Conservation (phyloP, 64 coral and sea anemone species). For the Stichodactyla mertensii region DNA sequence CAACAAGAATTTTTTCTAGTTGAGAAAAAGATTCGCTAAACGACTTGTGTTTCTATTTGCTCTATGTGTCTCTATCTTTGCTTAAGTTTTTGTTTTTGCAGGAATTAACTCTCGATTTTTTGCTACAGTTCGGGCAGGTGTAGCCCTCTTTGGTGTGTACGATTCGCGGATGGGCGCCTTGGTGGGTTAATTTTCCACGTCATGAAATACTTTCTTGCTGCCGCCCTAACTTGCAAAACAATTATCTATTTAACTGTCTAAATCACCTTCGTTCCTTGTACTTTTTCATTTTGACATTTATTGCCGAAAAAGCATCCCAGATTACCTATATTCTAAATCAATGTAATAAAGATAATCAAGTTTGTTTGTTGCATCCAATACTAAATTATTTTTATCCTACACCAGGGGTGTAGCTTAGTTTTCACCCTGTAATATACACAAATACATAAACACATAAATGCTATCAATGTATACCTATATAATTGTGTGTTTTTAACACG, state of each 20-base stretch:
- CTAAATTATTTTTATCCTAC: not conserved
- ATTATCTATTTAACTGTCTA: not conserved
- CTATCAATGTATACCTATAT: not conserved
- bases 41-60: not conserved
- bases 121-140: not conserved
- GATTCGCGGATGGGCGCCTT: not conserved
- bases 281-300: not conserved
- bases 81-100: not conserved
- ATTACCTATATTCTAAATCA: not conserved
- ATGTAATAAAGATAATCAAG: not conserved
- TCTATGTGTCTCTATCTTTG: not conserved
- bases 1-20: slow-evolving; percentile 8
- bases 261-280: not conserved
- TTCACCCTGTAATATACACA: not conserved
- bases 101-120: not conserved
- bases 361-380: not conserved
- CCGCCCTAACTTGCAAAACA: not conserved
- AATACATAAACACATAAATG: not conserved
- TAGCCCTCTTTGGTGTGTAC: not conserved
- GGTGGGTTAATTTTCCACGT: not conserved
- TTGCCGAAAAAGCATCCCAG: not conserved
- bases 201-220: not conserved
- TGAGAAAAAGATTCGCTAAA: not conserved
- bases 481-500: not conserved
- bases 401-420: not conserved